Evolutionary conservation across 1,140 invertebrate genomes (phyloP), one percentile per base, ranked within the genome.

Genomic region (Probaryconus sp.): DNA sequence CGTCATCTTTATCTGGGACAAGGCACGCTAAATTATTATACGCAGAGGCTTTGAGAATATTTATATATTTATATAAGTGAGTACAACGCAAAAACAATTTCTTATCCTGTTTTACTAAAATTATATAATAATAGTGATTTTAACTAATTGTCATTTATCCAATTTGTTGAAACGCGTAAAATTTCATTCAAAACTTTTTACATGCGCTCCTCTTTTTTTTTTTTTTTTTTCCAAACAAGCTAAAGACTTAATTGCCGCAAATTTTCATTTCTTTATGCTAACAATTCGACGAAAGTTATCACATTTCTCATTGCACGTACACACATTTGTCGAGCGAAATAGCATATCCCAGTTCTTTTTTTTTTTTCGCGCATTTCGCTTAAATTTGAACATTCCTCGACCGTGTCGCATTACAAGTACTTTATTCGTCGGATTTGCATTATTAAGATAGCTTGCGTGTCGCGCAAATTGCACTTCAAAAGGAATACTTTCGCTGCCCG

Each of bases 1-100:
- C 69, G 58, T 63, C 74, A 60, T 65, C 40, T 68, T 63, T 69
- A 70, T 73, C 65, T 77, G 55, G 75, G 47, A 70, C 74, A 40
- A 67, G 42, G 28, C 35, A 50, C 13, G 30, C 37, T 67, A 45
- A 65, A 74, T 77, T 72, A 76, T 76, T 64, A 42, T 55, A 56
- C 58, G 45, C 50, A 70, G 65, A 24, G 65, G 53, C 43, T 63
- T 56, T 68, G 38, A 61, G 64, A 74, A 30, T 9, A n/a, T n/a
- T n/a, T n/a, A n/a, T n/a, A n/a, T n/a, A n/a, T n/a, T n/a, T n/a
- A n/a, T n/a, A 5, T 4, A 20, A 40, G 33, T 55, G 5, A 11
- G n/a, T n/a, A n/a, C n/a, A n/a, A n/a, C 38, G 33, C n/a, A n/a
- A n/a, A n/a, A n/a, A n/a, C n/a, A n/a, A n/a, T n/a, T n/a, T n/a